Evolutionary conservation across 2,797 vertebrate genomes (phyloP).

Genomic region (Clarias pachynema): DNA sequence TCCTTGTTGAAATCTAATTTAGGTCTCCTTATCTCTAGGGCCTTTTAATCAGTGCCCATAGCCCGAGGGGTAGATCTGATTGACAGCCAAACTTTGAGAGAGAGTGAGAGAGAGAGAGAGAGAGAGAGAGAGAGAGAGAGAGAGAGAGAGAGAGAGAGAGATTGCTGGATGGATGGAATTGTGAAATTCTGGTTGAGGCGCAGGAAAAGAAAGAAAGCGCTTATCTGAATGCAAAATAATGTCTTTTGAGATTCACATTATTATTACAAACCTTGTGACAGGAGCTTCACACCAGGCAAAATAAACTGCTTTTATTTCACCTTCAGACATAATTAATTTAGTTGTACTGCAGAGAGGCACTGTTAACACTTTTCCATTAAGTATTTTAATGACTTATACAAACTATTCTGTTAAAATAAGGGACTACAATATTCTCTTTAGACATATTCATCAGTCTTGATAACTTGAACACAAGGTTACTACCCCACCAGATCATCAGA

Average conservation of each 20-base stretch:
- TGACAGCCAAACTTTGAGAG: conserved; percentile 91
- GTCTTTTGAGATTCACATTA: conserved; percentile 6
- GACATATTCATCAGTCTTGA: neutral
- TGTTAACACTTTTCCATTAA: conserved; percentile 23
- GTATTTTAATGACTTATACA: conserved; percentile 48
- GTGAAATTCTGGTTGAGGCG: conserved; percentile 25
- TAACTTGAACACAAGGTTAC: neutral
- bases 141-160: conserved; percentile 61
- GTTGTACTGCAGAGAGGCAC: neutral
- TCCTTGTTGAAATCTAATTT: conserved; percentile 99
- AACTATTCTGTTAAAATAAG: conserved; percentile 12
- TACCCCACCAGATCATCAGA: conserved; percentile 27
- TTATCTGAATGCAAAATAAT: conserved; percentile 42
- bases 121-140: conserved; percentile 81
- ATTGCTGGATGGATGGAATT: conserved; percentile 34
- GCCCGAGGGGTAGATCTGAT: conserved; percentile 91
- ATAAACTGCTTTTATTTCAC: conserved; percentile 6
- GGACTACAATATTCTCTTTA: neutral
- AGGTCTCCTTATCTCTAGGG: conserved; percentile 94
- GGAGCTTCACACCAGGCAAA: neutral
- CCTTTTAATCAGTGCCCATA: conserved; percentile 97
- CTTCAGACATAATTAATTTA: conserved; percentile 21
- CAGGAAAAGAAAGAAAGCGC: neutral
- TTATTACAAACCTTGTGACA: conserved; percentile 10
- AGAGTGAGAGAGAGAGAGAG: conserved; percentile 79